Evolutionary conservation across 2,113 vertebrate species (phyloP).

Genomic region (Trichechus manatus): DNA sequence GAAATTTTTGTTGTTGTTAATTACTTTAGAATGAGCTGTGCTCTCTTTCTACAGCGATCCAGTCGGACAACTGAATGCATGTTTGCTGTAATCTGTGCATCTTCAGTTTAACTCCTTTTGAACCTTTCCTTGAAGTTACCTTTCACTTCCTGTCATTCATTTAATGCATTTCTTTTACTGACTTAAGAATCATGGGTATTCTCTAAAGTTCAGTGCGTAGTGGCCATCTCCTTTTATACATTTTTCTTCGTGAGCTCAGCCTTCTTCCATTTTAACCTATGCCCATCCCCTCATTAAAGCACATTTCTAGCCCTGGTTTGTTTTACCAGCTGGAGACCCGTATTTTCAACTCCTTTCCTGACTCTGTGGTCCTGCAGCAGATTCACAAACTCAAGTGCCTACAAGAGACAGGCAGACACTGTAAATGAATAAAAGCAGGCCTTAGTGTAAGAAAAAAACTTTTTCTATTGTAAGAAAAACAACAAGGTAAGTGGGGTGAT

Average conservation of each 20-base stretch:
- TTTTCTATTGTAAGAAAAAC: slow-evolving; percentile 18
- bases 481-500: not conserved
- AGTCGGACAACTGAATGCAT: not conserved
- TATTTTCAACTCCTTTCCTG: not conserved
- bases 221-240: not conserved
- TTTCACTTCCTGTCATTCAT: not conserved
- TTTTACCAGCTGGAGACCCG: not conserved
- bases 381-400: not conserved
- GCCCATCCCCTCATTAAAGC: not conserved
- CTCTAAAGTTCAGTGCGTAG: not conserved
- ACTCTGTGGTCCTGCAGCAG: not conserved
- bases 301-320: not conserved
- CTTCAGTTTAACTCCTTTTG: not conserved
- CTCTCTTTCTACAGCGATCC: not conserved
- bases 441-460: not conserved
- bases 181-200: not conserved
- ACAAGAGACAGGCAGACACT: not conserved
- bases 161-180: not conserved
- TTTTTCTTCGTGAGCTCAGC: not conserved
- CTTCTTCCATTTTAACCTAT: not conserved
- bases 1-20: not conserved
- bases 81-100: not conserved
- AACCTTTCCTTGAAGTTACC: not conserved
- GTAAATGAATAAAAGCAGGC: slow-evolving; percentile 1
- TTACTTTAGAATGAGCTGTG: not conserved